A percentile compares a stretch with the other conserved stretches of the same genome.
Evolutionary conservation across 2,888 invertebrate species (phyloP).

Genomic region (Pterobdella sp.): DNA sequence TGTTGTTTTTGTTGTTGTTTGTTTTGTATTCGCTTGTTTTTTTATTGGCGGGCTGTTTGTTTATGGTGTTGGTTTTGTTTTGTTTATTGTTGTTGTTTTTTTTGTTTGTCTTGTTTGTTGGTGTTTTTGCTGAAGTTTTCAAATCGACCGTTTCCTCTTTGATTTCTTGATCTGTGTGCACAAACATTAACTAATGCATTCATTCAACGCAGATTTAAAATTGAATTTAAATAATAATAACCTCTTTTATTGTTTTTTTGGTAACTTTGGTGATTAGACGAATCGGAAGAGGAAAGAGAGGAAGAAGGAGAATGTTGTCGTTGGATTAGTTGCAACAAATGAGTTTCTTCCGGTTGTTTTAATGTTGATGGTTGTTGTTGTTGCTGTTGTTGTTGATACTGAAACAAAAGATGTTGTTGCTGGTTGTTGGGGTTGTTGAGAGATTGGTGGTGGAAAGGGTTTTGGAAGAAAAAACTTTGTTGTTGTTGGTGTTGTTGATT

Average conservation of each 20-base stretch:
- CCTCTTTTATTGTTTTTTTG: no score
- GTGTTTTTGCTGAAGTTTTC: not conserved
- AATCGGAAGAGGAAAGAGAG: not conserved
- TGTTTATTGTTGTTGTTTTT: not conserved
- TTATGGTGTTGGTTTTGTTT: conserved; percentile 1
- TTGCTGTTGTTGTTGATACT: conserved; percentile 9
- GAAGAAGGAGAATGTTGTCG: not conserved
- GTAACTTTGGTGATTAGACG: not conserved
- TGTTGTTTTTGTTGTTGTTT: not conserved
- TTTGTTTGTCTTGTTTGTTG: not conserved
- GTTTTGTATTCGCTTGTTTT: not conserved
- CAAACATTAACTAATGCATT: no score
- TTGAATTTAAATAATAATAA: no score
- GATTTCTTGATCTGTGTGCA: not conserved
- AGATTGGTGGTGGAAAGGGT: not conserved
- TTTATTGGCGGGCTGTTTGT: no score
- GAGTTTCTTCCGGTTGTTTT: not conserved
- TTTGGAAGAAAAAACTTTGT: not conserved
- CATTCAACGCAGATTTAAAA: no score
- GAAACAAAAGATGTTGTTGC: not conserved
- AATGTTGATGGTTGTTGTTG: conserved; percentile 8
- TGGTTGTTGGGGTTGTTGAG: not conserved
- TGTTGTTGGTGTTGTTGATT: conserved; percentile 9
- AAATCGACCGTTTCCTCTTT: not conserved
- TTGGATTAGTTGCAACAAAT: not conserved